Evolutionary conservation across 2,888 invertebrate genomes (phyloP), one percentile per base, ranked within the genome.

Genomic region (Leucophora obtusa): DNA sequence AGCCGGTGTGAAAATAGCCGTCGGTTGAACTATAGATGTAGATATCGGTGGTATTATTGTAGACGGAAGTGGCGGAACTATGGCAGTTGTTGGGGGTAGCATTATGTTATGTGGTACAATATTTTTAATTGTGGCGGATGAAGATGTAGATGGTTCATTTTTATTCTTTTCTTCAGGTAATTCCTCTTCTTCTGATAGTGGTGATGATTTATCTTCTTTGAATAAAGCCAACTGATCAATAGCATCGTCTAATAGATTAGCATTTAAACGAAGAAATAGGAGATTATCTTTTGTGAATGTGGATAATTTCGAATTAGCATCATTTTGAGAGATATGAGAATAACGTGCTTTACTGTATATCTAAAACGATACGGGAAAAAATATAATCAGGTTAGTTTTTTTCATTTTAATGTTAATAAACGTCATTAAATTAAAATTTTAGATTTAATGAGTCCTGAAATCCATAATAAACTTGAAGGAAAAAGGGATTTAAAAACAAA

Each of bases 251-350:
- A 78, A 51, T 0, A 73, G 33, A 11, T 73, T 35, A 0, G 58
- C 4, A 59, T 78, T 78, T 24, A 78, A 7, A 0, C 78, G 72
- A 11, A 69, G 28, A 21, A 14, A 24, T 14, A 73, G 14, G 1
- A 78, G 38, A 58, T 68, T 78, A 2, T 78, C 78, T 59, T 69
- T 56, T 6, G 51, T 71, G 35, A 21, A 65, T 18, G n/a, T 3
- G 5, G 53, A 58, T 1, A 73, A n/a, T 1, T 69, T 33, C 10
- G 78, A 38, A 14, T 63, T 33, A 5, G 4, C 43, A 4, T 54
- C 50, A 10, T 35, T 28, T 0, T 38, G 14, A 38, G 38, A 62
- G 1, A 68, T 18, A 17, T 72, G 24, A 14, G 63, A 62, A 35
- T 78, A 73, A 17, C 15, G 56, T 5, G 2, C 10, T 78, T 78